Conservation (phyloP, 2,113 vertebrate genomes). For the Cyprinodon brontotheroides region DNA sequence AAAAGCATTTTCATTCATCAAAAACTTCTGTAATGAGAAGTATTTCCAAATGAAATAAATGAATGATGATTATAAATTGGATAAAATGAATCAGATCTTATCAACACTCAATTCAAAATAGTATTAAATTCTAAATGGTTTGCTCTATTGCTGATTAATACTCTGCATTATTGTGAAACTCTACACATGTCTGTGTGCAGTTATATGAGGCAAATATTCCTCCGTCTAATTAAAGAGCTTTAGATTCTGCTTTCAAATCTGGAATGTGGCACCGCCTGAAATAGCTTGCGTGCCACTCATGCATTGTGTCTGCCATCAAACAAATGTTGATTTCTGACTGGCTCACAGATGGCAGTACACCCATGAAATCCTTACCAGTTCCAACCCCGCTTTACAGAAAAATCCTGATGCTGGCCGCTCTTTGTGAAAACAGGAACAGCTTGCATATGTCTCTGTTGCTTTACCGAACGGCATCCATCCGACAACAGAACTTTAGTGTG, state of each 20-base stretch:
- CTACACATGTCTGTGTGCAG: neutral
- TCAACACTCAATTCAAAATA: constrained; percentile 20
- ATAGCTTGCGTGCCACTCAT: constrained; percentile 2
- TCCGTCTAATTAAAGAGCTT: neutral
- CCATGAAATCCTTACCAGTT: constrained; percentile 29
- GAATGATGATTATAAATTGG: constrained; percentile 3
- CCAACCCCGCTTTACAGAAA: constrained; percentile 32
- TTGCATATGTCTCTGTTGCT: constrained; percentile 28
- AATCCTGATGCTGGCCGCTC: constrained; percentile 40
- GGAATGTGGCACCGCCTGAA: neutral
- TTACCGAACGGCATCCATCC: constrained; percentile 33
- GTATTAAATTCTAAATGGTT: neutral
- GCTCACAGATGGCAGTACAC: no score
- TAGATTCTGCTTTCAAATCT: neutral
- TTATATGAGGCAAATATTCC: neutral
- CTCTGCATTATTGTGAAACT: neutral
- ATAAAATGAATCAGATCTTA: neutral
- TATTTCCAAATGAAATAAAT: neutral
- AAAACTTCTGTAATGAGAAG: neutral
- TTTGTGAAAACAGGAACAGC: constrained; percentile 40
- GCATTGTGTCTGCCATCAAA: constrained; percentile 21
- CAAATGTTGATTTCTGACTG: constrained; percentile 40
- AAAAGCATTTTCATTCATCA: neutral
- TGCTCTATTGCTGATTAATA: neutral
- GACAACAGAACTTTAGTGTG: constrained; percentile 27